These are phyloP conservation scores for Capricornis sumatraensis DNA, from an alignment of 2,113 vertebrate genomes.

Conservation along the genomic window DNA sequence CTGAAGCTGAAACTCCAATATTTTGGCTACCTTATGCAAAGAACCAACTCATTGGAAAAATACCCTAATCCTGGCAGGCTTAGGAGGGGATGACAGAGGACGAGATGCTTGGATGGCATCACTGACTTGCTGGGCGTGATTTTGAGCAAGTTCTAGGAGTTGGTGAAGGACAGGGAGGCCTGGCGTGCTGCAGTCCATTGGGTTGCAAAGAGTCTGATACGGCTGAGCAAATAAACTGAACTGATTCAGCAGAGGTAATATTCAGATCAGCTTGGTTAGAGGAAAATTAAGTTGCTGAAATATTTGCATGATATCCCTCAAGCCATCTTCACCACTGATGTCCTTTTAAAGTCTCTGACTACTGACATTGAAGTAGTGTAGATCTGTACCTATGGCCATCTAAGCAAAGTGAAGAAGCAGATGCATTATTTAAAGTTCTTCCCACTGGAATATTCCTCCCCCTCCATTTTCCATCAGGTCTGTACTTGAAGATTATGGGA, in stretches of 20 bases:
- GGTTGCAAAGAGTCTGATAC: not conserved
- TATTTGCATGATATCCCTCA: not conserved
- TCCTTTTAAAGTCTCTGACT: not conserved
- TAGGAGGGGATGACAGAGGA: not conserved
- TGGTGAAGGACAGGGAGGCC: not conserved
- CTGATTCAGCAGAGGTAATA: not conserved
- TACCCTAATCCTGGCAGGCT: not conserved
- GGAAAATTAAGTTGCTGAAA: not conserved
- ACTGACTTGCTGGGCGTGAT: accelerated
- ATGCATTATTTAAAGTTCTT: not conserved
- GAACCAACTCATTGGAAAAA: not conserved
- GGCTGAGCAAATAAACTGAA: not conserved
- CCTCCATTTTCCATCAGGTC: not conserved
- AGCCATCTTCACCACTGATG: not conserved
- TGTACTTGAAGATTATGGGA: not conserved
- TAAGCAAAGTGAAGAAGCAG: not conserved
- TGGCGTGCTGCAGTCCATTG: not conserved
- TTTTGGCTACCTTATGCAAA: not conserved
- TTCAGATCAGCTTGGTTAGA: not conserved
- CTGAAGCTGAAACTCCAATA: not conserved
- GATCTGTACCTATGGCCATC: not conserved
- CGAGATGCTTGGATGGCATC: not conserved
- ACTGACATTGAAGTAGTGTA: not conserved
- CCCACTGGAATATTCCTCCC: not conserved
- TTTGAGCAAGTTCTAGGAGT: not conserved